Conservation (phyloP, 2,888 invertebrate species). For the Trachelus tabidus region DNA sequence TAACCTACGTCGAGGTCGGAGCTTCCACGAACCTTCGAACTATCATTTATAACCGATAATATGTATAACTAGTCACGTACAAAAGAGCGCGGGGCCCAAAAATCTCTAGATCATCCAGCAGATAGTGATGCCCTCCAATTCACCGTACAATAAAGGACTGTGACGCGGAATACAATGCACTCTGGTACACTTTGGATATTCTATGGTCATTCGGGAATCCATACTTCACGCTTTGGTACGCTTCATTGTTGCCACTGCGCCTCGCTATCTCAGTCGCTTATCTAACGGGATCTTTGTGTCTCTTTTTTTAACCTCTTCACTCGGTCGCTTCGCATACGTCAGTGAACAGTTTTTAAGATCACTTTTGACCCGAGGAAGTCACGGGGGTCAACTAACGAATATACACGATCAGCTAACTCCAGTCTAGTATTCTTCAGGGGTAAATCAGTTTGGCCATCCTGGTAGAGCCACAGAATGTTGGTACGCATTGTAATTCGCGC, state of each 20-base stretch:
- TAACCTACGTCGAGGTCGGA: constrained; percentile 6
- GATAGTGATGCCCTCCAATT: not conserved
- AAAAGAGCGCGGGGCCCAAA: constrained; percentile 7
- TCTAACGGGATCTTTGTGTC: not conserved
- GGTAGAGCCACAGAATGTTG: not conserved
- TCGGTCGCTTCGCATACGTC: not conserved
- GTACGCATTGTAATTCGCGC: not conserved
- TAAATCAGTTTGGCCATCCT: not conserved
- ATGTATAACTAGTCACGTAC: constrained; percentile 33
- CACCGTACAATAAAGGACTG: constrained; percentile 6
- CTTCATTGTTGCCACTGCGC: not conserved
- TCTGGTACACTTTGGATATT: not conserved
- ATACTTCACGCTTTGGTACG: not conserved
- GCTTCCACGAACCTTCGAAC: constrained; percentile 28
- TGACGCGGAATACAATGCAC: constrained; percentile 17
- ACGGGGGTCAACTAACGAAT: not conserved
- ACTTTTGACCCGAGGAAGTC: not conserved
- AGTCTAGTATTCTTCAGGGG: not conserved
- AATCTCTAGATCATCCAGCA: not conserved
- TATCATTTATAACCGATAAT: constrained; percentile 54
- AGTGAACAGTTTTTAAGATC: not conserved
- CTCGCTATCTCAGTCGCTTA: not conserved
- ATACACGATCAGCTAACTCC: not conserved
- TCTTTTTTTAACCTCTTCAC: not conserved
- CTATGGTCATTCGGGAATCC: not conserved